Evolutionary conservation across 2,113 vertebrate genomes (phyloP).

Genomic region (Leptobrachium ailaonicum): DNA sequence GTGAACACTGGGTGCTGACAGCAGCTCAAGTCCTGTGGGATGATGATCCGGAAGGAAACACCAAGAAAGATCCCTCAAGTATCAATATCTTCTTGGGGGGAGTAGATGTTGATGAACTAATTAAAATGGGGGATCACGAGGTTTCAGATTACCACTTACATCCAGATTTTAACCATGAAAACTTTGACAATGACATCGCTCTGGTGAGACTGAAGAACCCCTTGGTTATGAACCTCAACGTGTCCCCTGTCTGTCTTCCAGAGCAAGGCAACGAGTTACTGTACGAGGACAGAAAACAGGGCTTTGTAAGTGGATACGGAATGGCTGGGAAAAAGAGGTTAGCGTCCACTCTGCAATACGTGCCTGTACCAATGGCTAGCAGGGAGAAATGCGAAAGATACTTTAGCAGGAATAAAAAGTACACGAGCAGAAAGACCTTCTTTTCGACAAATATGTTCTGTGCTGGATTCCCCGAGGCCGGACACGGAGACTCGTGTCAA

Average conservation of each 20-base stretch:
- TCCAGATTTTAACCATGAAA: conserved; percentile 64
- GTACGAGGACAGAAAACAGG: conserved; percentile 53
- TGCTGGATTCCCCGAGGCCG: conserved; percentile 57
- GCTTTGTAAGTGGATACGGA: conserved; percentile 87
- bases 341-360: conserved; percentile 59
- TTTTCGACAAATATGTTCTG: conserved; percentile 79
- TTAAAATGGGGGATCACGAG: conserved; percentile 55
- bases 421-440: neutral
- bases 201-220: conserved; percentile 76
- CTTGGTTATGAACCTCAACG: conserved; percentile 67
- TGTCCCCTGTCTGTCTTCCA: conserved; percentile 86
- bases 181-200: conserved; percentile 83
- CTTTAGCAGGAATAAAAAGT: conserved; percentile 31
- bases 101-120: neutral
- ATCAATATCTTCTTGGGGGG: conserved; percentile 64
- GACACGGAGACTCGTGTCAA: conserved; percentile 66
- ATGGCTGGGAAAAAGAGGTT: conserved; percentile 46
- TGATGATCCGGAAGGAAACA: neutral
- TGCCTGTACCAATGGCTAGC: conserved; percentile 60
- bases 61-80: conserved; percentile 39
- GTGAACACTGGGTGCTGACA: conserved; percentile 86
- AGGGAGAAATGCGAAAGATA: conserved; percentile 52
- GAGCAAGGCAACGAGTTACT: conserved; percentile 48
- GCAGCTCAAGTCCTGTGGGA: conserved; percentile 81
- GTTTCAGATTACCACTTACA: conserved; percentile 75